These are phyloP conservation scores for Progne subis DNA, from an alignment of 2,113 vertebrate species.

Conservation along the genomic window DNA sequence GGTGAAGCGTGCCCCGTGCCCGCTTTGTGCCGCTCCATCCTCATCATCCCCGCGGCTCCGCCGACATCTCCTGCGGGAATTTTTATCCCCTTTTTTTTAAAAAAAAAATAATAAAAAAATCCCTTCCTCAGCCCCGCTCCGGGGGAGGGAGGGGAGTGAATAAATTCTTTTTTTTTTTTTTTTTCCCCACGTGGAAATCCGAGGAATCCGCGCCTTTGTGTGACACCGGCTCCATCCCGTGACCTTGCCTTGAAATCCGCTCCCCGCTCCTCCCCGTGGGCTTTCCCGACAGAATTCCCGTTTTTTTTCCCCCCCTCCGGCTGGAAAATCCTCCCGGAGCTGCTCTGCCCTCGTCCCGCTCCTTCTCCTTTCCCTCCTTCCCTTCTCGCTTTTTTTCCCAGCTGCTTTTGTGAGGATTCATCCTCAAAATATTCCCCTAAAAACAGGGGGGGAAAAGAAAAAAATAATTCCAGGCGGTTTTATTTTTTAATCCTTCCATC, in stretches of 20 bases:
- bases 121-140: too few relatives aligned
- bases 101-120: too few relatives aligned
- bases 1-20: too few relatives aligned
- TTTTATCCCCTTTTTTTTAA: too few relatives aligned
- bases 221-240: background rate
- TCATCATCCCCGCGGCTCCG: background rate
- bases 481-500: too few relatives aligned
- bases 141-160: background rate
- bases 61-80: background rate
- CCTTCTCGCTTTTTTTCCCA: background rate
- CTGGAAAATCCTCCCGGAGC: too few relatives aligned
- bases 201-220: slow-evolving; percentile 5
- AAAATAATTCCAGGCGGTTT: too few relatives aligned
- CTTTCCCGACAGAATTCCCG: background rate
- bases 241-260: background rate
- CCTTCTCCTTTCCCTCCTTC: background rate
- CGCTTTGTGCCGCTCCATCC: background rate
- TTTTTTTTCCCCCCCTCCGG: background rate
- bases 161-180: background rate
- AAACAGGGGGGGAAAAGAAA: too few relatives aligned
- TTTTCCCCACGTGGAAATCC: background rate
- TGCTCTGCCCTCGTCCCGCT: too few relatives aligned
- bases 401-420: background rate
- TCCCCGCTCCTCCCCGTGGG: background rate
- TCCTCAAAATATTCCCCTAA: too few relatives aligned